These are phyloP conservation scores for Lycaon pictus DNA, from an alignment of 2,113 vertebrate species.

Conservation along the genomic window DNA sequence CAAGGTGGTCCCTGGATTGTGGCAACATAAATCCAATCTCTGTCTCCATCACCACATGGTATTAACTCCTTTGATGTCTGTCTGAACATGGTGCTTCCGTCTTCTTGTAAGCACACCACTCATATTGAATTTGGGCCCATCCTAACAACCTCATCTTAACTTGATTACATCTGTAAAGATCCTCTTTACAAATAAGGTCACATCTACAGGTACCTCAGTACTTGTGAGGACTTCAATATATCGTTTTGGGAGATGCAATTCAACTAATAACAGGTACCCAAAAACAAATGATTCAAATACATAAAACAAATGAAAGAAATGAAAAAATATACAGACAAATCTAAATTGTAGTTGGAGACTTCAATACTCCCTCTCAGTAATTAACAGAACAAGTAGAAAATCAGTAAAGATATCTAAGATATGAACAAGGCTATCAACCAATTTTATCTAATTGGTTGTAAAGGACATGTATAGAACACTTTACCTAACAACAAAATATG, in stretches of 20 bases:
- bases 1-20: neutral
- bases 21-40: neutral
- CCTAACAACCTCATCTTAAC: neutral
- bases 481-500: neutral
- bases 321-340: neutral
- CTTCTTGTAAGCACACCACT: neutral
- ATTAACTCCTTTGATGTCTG: neutral
- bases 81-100: neutral
- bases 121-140: neutral
- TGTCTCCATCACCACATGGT: neutral
- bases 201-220: neutral
- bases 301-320: neutral
- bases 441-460: neutral
- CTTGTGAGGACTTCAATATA: neutral
- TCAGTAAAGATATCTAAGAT: neutral
- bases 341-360: neutral
- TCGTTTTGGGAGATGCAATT: slow-evolving; percentile 7
- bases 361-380: neutral
- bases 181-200: neutral
- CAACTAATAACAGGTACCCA: neutral
- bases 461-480: neutral
- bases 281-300: neutral
- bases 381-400: neutral
- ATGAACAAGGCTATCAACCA: neutral
- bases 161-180: neutral